A percentile compares a stretch with the other conserved stretches of the same genome.
These are phyloP conservation scores for Talpa occidentalis DNA, from an alignment of 2,113 vertebrate genomes.

Conservation along the genomic window DNA sequence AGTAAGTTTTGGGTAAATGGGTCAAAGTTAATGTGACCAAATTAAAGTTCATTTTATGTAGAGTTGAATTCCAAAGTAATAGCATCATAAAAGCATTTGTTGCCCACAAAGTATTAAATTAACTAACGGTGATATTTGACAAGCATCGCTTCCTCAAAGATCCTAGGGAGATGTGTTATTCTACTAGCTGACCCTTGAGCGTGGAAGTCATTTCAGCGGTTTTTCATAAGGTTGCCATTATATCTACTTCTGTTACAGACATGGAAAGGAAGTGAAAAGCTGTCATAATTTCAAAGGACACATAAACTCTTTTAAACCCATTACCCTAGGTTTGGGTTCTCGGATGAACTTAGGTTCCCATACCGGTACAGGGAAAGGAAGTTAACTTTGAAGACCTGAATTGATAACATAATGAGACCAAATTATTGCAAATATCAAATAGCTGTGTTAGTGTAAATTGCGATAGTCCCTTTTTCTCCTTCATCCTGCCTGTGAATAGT, in stretches of 20 bases:
- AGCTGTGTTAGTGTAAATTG: background rate
- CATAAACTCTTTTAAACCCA: slow-evolving; percentile 46
- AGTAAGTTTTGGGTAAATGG: slow-evolving; percentile 31
- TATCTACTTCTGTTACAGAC: slow-evolving; percentile 37
- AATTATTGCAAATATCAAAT: slow-evolving; percentile 11
- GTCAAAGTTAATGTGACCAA: slow-evolving; percentile 38
- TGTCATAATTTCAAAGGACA: slow-evolving; percentile 34
- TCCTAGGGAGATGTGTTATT: slow-evolving; percentile 59
- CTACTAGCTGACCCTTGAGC: slow-evolving; percentile 56
- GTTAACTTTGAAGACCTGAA: background rate
- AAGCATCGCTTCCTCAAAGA: slow-evolving; percentile 45
- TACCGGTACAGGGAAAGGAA: slow-evolving; percentile 10
- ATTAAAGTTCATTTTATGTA: slow-evolving; percentile 42
- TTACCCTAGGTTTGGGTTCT: slow-evolving; percentile 47
- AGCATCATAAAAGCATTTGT: slow-evolving; percentile 23
- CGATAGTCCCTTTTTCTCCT: background rate
- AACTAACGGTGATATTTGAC: slow-evolving; percentile 42
- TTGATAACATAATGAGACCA: background rate
- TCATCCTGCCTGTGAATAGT: background rate
- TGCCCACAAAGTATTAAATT: slow-evolving; percentile 24
- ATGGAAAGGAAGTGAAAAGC: slow-evolving; percentile 47
- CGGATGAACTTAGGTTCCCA: slow-evolving; percentile 38
- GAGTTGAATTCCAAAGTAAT: slow-evolving; percentile 52
- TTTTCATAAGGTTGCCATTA: slow-evolving; percentile 59
- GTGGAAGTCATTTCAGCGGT: slow-evolving; percentile 43